A percentile compares a stretch with the other conserved stretches of the same genome.
These are phyloP conservation scores for Sitta carolinensis DNA, from an alignment of 2,797 vertebrate species.

Conservation along the genomic window DNA sequence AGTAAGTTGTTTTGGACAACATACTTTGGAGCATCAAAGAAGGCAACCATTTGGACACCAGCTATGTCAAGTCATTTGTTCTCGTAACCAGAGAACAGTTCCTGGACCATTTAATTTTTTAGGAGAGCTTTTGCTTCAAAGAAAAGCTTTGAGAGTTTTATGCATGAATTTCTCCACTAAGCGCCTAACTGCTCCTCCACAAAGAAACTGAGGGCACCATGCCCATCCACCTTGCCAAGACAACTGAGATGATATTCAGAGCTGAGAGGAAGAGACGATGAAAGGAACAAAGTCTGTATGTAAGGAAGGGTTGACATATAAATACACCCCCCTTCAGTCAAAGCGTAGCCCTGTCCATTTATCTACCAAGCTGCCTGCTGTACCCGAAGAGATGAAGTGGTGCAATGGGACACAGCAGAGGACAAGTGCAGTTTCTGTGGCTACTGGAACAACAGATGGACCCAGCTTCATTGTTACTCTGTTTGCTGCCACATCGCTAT, in stretches of 20 bases:
- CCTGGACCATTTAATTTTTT: neutral
- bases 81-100: neutral
- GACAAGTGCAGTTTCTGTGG: neutral
- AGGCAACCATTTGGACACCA: neutral
- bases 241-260: neutral
- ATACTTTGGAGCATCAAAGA: neutral
- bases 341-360: neutral
- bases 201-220: neutral
- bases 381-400: neutral
- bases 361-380: neutral
- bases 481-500: constrained; percentile 5
- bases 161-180: neutral
- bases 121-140: neutral
- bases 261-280: neutral
- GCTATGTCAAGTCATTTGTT: neutral
- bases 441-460: constrained; percentile 50
- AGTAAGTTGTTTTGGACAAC: neutral
- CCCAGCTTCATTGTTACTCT: constrained; percentile 14
- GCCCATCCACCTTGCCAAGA: constrained; percentile 19
- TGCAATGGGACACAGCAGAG: neutral
- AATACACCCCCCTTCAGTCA: neutral
- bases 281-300: neutral
- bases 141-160: neutral
- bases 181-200: neutral
- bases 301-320: neutral